These are phyloP conservation scores for Oxystoma pomonae DNA, from an alignment of 2,888 invertebrate species.

Conservation along the genomic window DNA sequence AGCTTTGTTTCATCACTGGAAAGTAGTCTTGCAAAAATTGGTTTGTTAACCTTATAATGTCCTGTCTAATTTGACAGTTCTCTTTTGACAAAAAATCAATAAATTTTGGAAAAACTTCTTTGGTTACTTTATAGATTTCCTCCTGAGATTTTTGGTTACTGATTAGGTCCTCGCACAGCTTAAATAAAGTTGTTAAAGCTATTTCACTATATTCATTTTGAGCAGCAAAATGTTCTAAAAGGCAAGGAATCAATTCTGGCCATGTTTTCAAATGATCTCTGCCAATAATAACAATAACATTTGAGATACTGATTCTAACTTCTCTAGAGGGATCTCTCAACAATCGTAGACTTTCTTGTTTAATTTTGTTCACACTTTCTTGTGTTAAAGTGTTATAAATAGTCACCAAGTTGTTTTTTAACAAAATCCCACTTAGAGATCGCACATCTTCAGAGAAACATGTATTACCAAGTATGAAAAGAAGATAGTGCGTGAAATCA, in stretches of 20 bases:
- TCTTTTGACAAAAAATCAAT: conserved; percentile 35
- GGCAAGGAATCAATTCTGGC: conserved; percentile 88
- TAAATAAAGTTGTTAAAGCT: conserved; percentile 94
- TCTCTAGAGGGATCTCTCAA: conserved; percentile 92
- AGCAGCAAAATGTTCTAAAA: conserved; percentile 85
- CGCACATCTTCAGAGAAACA: conserved; percentile 95
- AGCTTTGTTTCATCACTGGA: conserved; percentile 38
- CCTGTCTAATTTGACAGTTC: conserved; percentile 34
- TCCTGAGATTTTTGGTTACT: conserved; percentile 36
- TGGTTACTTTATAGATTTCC: conserved; percentile 36
- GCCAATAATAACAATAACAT: conserved; percentile 94
- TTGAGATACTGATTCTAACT: conserved; percentile 95
- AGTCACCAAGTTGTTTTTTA: conserved; percentile 95
- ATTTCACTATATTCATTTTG: conserved; percentile 95
- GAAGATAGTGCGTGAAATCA: conserved; percentile 97
- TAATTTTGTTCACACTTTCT: conserved; percentile 88
- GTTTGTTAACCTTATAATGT: conserved; percentile 40
- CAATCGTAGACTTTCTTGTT: conserved; percentile 88
- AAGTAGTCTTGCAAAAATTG: conserved; percentile 44
- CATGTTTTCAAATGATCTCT: conserved; percentile 86
- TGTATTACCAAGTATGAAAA: conserved; percentile 92
- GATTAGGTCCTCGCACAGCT: conserved; percentile 94
- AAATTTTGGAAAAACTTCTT: conserved; percentile 40
- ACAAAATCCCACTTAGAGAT: conserved; percentile 91
- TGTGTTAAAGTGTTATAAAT: conserved; percentile 84